A percentile compares a stretch with the other conserved stretches of the same genome.
Conservation (phyloP, 2,888 invertebrate genomes). For the Campoplex capitator region DNA sequence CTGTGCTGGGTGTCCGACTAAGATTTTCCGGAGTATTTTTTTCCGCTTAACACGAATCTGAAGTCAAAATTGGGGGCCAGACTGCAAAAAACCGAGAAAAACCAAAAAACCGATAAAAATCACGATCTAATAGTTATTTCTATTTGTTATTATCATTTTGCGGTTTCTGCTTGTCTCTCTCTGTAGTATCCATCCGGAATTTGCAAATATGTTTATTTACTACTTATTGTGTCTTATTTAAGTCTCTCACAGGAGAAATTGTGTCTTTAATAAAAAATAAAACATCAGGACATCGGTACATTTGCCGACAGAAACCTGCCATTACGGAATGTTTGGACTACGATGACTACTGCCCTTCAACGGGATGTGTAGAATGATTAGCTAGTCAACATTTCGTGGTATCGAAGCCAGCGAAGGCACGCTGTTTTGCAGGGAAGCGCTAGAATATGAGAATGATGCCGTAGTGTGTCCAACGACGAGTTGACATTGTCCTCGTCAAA, state of each 20-base stretch:
- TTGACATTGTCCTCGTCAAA: conserved; percentile 33
- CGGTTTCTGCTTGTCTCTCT: background rate
- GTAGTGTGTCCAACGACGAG: conserved; percentile 25
- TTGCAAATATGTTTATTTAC: conserved; percentile 17
- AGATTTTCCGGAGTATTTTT: too few relatives aligned
- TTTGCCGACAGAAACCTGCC: conserved; percentile 23
- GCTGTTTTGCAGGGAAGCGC: background rate
- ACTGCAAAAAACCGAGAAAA: too few relatives aligned
- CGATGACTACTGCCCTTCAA: conserved; percentile 15
- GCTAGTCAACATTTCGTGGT: background rate
- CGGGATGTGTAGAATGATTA: conserved; percentile 38
- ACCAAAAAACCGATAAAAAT: too few relatives aligned
- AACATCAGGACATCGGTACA: background rate
- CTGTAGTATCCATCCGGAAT: conserved; percentile 15
- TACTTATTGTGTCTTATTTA: conserved; percentile 30
- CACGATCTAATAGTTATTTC: too few relatives aligned
- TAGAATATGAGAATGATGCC: conserved; percentile 26
- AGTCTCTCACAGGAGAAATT: background rate
- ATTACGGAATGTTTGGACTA: background rate
- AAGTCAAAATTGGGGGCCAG: too few relatives aligned
- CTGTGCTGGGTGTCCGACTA: too few relatives aligned
- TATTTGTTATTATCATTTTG: too few relatives aligned
- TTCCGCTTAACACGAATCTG: too few relatives aligned
- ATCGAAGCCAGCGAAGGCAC: conserved; percentile 28
- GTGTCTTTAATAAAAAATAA: too few relatives aligned